A percentile compares a stretch with the other conserved stretches of the same genome.
These are phyloP conservation scores for Rhombomys opimus DNA, from an alignment of 2,113 vertebrate genomes.

Conservation along the genomic window DNA sequence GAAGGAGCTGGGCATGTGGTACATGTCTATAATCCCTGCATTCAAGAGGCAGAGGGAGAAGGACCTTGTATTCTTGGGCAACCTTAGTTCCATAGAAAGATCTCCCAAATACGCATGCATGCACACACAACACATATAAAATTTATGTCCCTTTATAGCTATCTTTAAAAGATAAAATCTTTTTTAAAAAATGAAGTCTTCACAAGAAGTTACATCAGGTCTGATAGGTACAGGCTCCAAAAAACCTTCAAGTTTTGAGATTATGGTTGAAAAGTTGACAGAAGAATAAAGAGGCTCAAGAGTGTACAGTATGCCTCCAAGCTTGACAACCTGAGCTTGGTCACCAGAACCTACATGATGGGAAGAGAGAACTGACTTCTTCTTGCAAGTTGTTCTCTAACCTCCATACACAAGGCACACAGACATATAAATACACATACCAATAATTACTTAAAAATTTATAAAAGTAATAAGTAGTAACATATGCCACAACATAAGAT, in stretches of 20 bases:
- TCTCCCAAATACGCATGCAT: background rate
- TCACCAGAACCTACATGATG: background rate
- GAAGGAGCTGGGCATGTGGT: background rate
- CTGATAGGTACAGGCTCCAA: background rate
- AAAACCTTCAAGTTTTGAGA: background rate
- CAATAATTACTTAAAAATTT: background rate
- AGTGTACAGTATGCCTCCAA: background rate
- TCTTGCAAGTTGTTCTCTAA: background rate
- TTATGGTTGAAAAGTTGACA: background rate
- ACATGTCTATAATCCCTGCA: background rate
- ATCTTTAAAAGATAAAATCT: no score
- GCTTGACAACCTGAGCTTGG: background rate
- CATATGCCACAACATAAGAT: background rate
- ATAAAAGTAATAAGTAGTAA: background rate
- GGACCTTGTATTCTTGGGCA: background rate
- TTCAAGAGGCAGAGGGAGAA: background rate
- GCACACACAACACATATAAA: background rate
- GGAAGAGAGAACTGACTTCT: background rate
- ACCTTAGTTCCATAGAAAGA: background rate
- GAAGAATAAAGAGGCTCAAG: background rate
- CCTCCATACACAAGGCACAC: background rate
- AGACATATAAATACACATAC: background rate
- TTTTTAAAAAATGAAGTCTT: background rate
- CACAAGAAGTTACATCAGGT: conserved; percentile 27
- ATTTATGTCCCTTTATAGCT: conserved; percentile 4